A percentile compares a stretch with the other conserved stretches of the same genome.
Conservation (phyloP, 2,888 invertebrate genomes). For the Aleiodes leptofemur region DNA sequence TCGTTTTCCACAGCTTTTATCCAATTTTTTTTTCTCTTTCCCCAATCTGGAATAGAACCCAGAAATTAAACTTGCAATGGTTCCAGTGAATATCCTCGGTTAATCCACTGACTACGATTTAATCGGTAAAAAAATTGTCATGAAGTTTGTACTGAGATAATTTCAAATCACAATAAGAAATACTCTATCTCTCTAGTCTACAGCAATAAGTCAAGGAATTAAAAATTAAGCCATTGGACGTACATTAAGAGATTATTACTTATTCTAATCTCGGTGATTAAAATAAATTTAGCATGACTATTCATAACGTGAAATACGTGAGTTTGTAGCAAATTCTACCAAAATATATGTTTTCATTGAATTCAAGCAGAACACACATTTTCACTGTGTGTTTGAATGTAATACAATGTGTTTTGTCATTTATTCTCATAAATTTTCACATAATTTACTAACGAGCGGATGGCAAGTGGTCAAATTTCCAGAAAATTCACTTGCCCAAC, state of each 20-base stretch:
- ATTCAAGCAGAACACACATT: slow-evolving; percentile 34
- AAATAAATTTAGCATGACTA: slow-evolving; percentile 70
- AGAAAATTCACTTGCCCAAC: slow-evolving; percentile 8
- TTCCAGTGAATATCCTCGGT: not conserved
- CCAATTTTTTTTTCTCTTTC: too few relatives aligned
- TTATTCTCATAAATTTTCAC: slow-evolving; percentile 38
- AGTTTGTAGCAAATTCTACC: slow-evolving; percentile 20
- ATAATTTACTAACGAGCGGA: slow-evolving; percentile 41
- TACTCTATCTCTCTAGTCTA: not conserved
- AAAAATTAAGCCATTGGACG: slow-evolving; percentile 47
- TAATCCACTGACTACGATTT: not conserved
- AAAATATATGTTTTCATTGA: slow-evolving; percentile 3
- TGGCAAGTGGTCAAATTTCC: not conserved
- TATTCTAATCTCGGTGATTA: slow-evolving; percentile 70
- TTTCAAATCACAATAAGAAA: slow-evolving; percentile 13
- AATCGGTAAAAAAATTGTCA: not conserved
- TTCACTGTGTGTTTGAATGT: slow-evolving; percentile 13
- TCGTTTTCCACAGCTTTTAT: too few relatives aligned
- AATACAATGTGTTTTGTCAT: slow-evolving; percentile 14
- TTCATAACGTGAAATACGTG: slow-evolving; percentile 64
- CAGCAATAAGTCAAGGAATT: slow-evolving; percentile 35
- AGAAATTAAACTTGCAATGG: too few relatives aligned
- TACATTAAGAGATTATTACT: slow-evolving; percentile 71
- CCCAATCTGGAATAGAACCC: too few relatives aligned
- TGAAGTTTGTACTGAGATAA: not conserved